These are phyloP conservation scores for Sycon ciliatum DNA, from an alignment of 37 sponge, comb jelly and placozoan species.

Conservation along the genomic window DNA sequence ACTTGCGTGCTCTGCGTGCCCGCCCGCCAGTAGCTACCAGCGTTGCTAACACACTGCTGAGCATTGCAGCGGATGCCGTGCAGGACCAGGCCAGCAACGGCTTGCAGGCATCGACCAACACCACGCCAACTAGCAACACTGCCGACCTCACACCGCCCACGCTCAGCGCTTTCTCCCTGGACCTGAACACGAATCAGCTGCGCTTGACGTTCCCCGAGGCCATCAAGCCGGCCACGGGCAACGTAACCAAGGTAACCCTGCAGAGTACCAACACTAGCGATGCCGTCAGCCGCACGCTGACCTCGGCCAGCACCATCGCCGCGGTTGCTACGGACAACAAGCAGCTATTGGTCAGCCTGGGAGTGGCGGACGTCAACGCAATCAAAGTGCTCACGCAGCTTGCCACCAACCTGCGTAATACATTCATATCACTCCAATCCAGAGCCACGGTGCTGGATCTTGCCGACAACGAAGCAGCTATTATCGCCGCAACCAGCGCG, in stretches of 20 bases:
- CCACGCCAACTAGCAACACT: slow-evolving; percentile 1
- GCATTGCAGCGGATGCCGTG: slow-evolving; percentile 13
- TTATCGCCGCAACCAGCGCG: slow-evolving; percentile 16
- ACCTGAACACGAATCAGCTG: slow-evolving; percentile 53
- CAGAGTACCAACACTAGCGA: no score
- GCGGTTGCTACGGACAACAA: no score
- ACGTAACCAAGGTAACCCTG: slow-evolving; percentile 40
- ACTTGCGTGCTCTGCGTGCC: not conserved
- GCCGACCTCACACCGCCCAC: slow-evolving; percentile 48
- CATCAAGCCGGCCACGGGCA: slow-evolving; percentile 30
- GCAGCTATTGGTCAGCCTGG: not conserved
- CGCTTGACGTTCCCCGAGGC: slow-evolving; percentile 79
- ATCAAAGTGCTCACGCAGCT: not conserved
- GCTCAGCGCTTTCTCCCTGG: slow-evolving; percentile 39
- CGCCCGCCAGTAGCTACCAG: slow-evolving; percentile 33
- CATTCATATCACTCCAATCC: not conserved
- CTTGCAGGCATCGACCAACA: not conserved
- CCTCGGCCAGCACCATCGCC: no score
- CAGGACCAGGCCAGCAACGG: slow-evolving; percentile 12
- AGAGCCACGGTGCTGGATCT: not conserved
- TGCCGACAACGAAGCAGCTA: slow-evolving; percentile 5
- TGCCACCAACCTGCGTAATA: not conserved
- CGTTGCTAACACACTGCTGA: not conserved
- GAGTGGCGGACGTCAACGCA: not conserved
- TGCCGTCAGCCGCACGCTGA: no score